These are phyloP conservation scores for Ctenicera cuprea DNA, from an alignment of 2,888 invertebrate genomes.

Conservation along the genomic window DNA sequence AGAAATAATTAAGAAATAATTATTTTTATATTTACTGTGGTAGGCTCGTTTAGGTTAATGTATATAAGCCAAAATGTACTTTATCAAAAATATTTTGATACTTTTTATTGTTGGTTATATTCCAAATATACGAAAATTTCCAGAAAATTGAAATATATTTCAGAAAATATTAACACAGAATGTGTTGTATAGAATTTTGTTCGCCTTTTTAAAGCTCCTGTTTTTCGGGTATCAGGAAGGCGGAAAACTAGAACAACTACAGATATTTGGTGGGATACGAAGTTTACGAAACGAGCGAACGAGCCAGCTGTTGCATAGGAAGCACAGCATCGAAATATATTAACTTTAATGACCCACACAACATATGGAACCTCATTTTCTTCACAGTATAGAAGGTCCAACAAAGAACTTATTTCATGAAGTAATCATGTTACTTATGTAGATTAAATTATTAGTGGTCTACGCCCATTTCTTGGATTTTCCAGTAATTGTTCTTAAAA, in stretches of 20 bases:
- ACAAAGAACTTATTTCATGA: too few species aligned
- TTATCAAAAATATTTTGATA: too few species aligned
- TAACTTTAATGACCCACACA: neutral
- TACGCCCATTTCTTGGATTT: neutral
- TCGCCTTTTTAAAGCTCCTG: neutral
- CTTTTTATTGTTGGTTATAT: too few species aligned
- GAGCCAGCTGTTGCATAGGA: conserved; percentile 1
- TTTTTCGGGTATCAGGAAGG: neutral
- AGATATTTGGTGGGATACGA: neutral
- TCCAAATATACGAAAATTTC: too few species aligned
- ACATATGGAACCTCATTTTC: neutral
- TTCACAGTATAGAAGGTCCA: too few species aligned
- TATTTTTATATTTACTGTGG: neutral
- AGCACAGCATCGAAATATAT: neutral
- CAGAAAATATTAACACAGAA: too few species aligned
- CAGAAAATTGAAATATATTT: too few species aligned
- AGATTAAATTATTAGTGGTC: too few species aligned
- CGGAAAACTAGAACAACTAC: neutral
- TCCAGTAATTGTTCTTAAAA: too few species aligned
- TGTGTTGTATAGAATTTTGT: too few species aligned
- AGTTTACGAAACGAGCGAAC: neutral
- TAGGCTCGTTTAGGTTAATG: neutral
- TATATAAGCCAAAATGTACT: too few species aligned
- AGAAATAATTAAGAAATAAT: conserved; percentile 1
- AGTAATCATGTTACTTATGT: too few species aligned